Percentiles rank a stretch among this genome's conserved stretches.
Conservation (phyloP, 2,797 vertebrate species). For the Heteromormyrus szaboi region DNA sequence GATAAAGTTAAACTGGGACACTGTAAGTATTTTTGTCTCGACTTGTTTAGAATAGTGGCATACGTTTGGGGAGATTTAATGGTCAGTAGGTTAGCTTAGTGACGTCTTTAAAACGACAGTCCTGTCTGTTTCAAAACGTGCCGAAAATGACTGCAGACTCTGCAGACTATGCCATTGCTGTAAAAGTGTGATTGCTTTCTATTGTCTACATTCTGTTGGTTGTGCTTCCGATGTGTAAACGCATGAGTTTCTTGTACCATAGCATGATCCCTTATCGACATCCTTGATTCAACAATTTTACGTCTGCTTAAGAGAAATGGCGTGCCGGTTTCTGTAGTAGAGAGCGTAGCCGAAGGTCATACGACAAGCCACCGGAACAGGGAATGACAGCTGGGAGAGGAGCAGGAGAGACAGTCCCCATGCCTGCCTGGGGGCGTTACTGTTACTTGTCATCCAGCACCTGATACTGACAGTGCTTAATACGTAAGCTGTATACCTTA, state of each 20-base stretch:
- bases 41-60: slow-evolving; percentile 3
- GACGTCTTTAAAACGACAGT: slow-evolving; percentile 8
- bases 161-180: slow-evolving; percentile 23
- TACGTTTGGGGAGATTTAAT: background rate
- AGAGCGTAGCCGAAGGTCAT: background rate
- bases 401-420: background rate
- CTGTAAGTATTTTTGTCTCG: slow-evolving; percentile 1
- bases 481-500: background rate
- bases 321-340: background rate
- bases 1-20: background rate
- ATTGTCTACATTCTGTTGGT: slow-evolving; percentile 21
- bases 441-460: background rate
- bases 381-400: background rate
- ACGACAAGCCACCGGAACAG: background rate
- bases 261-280: slow-evolving; percentile 29
- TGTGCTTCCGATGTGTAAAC: slow-evolving; percentile 30
- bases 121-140: slow-evolving; percentile 27
- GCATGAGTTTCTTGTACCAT: slow-evolving; percentile 29
- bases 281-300: slow-evolving; percentile 25
- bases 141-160: slow-evolving; percentile 13
- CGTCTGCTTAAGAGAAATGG: background rate
- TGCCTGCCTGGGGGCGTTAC: background rate
- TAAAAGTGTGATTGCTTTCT: slow-evolving; percentile 26
- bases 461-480: slow-evolving; percentile 5
- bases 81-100: background rate